Evolutionary conservation across 2,113 vertebrate species (phyloP).

Genomic region (Mustela nigripes): DNA sequence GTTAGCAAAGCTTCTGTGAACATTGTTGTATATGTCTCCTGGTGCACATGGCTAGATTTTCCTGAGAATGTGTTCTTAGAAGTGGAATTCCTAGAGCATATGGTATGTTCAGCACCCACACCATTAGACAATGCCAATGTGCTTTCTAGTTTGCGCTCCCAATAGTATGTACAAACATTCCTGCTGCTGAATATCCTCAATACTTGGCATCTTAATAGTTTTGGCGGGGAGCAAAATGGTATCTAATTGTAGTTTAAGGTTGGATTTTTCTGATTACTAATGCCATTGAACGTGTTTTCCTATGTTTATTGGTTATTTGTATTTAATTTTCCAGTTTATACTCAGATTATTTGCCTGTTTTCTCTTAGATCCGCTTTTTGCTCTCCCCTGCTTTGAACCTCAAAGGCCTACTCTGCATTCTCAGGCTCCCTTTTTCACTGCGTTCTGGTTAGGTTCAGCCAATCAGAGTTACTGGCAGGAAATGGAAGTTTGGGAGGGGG

Average conservation of each 20-base stretch:
- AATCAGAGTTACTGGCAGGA: neutral
- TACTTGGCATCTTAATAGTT: neutral
- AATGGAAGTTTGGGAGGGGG: neutral
- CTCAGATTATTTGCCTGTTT: neutral
- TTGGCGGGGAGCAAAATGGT: neutral
- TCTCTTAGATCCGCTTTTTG: neutral
- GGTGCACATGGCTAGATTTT: neutral
- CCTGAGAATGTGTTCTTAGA: neutral
- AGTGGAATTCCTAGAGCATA: neutral
- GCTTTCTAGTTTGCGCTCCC: neutral
- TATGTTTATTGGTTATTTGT: constrained; percentile 5
- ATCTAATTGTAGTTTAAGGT: constrained; percentile 8
- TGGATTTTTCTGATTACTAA: constrained; percentile 41
- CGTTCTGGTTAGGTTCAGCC: neutral
- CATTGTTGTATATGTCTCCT: constrained; percentile 17
- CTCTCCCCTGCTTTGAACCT: neutral
- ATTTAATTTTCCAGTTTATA: neutral
- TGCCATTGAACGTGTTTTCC: neutral
- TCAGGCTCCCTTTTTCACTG: neutral
- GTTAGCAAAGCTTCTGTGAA: neutral
- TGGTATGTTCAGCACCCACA: neutral
- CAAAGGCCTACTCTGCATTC: neutral
- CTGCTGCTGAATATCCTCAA: neutral
- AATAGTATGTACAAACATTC: neutral
- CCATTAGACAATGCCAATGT: neutral